Percentiles rank a stretch among this genome's conserved stretches.
Conservation (phyloP, 2,888 invertebrate genomes). For the Dascillus cervinus region DNA sequence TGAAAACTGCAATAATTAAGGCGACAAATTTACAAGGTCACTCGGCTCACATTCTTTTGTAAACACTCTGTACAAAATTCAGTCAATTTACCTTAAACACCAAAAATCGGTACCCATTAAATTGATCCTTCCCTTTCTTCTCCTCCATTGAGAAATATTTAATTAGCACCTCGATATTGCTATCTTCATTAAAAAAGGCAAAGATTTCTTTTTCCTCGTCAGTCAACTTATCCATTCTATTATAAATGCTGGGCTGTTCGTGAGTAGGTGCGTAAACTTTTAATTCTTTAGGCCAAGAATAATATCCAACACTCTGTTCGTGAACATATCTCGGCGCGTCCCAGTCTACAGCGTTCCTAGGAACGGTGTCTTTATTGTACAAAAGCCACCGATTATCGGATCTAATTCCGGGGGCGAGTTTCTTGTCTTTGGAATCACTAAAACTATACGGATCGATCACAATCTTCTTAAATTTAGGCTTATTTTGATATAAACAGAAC, state of each 20-base stretch:
- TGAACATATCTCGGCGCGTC: conserved; percentile 63
- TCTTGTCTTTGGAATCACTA: conserved; percentile 6
- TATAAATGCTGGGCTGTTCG: conserved; percentile 49
- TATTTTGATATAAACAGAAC: conserved; percentile 64
- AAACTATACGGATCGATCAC: conserved; percentile 46
- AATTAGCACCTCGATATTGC: conserved; percentile 63
- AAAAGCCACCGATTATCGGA: conserved; percentile 69
- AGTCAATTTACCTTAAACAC: conserved; percentile 74
- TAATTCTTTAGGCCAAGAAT: conserved; percentile 48
- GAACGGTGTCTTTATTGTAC: conserved; percentile 53
- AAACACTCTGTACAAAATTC: no score
- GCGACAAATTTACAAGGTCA: no score
- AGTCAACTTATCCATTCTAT: conserved; percentile 50
- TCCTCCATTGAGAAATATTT: conserved; percentile 73
- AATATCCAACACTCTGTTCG: conserved; percentile 51
- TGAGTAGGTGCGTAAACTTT: conserved; percentile 58
- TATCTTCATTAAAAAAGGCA: conserved; percentile 58
- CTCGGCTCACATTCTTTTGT: no score
- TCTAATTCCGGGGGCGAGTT: conserved; percentile 49
- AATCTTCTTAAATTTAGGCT: conserved; percentile 55
- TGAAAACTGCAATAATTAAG: no score
- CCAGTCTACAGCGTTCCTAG: conserved; percentile 65
- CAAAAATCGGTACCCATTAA: conserved; percentile 57
- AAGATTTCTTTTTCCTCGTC: conserved; percentile 59
- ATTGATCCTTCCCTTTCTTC: conserved; percentile 78